These are phyloP conservation scores for Orycteropus afer DNA, from an alignment of 2,113 vertebrate species.

Conservation along the genomic window DNA sequence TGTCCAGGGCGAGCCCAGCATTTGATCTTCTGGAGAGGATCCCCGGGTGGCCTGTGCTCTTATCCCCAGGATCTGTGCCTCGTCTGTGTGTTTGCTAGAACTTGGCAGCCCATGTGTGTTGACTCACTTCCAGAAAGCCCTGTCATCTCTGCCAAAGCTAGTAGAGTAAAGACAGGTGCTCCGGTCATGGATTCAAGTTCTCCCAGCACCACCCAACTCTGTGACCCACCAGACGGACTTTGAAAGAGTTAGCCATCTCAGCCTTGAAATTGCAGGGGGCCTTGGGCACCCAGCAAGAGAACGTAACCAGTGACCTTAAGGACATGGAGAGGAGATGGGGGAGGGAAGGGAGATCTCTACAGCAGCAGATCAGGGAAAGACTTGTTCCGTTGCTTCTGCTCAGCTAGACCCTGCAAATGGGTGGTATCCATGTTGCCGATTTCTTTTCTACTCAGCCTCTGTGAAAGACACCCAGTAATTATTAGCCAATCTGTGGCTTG, in stretches of 20 bases:
- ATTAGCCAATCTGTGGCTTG: neutral
- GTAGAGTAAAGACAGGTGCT: neutral
- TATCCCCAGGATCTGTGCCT: neutral
- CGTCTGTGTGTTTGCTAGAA: neutral
- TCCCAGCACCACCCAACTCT: neutral
- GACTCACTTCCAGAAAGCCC: constrained; percentile 32
- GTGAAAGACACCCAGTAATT: neutral
- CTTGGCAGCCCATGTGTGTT: neutral
- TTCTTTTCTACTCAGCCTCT: too few relatives aligned
- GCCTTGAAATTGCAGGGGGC: neutral
- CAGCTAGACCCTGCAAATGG: neutral
- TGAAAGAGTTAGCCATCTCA: neutral
- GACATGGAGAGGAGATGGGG: neutral
- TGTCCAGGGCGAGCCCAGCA: neutral
- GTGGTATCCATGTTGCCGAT: neutral
- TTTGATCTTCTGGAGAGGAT: neutral
- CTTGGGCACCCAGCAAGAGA: neutral
- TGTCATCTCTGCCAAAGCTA: neutral
- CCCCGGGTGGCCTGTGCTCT: neutral
- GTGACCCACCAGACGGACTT: neutral
- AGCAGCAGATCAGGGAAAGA: neutral
- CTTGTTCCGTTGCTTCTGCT: neutral
- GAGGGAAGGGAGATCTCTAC: neutral
- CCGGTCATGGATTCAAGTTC: fast-evolving
- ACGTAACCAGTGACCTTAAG: neutral